phyloP scores from a whole-genome alignment of 2,797 vertebrate species.

The Chloroceryle inda region DNA sequence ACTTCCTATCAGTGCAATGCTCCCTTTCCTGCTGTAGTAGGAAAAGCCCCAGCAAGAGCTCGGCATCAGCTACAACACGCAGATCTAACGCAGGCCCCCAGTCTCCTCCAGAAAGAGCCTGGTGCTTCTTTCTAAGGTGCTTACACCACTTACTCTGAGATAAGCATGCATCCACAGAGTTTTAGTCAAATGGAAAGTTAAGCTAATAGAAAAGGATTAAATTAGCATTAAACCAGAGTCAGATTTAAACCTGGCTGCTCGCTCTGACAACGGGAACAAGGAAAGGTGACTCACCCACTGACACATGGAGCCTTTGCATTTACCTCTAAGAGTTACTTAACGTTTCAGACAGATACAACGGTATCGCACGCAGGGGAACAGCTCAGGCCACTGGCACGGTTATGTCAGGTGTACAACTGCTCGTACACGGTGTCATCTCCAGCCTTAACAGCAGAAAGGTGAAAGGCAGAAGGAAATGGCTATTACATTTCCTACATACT shows the following conservation, averaged over 20 bases:
- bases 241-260: neutral
- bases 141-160: neutral
- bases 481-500: slow-evolving; percentile 76
- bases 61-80: neutral
- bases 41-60: neutral
- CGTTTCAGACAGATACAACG: neutral
- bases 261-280: neutral
- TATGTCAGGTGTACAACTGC: neutral
- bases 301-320: slow-evolving; percentile 18
- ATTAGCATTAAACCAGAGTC: neutral
- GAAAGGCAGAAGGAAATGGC: slow-evolving; percentile 3
- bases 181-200: neutral
- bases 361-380: neutral
- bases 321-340: slow-evolving; percentile 33
- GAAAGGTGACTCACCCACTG: slow-evolving; percentile 51
- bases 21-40: neutral
- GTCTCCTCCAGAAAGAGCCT: neutral
- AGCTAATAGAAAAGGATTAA: neutral
- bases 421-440: neutral
- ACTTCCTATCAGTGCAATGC: rapidly evolving
- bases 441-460: neutral
- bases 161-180: neutral
- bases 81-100: neutral
- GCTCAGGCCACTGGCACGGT: neutral
- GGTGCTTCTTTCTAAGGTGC: neutral